Evolutionary conservation across 2,797 vertebrate genomes (phyloP).

Genomic region (Acomys russatus): DNA sequence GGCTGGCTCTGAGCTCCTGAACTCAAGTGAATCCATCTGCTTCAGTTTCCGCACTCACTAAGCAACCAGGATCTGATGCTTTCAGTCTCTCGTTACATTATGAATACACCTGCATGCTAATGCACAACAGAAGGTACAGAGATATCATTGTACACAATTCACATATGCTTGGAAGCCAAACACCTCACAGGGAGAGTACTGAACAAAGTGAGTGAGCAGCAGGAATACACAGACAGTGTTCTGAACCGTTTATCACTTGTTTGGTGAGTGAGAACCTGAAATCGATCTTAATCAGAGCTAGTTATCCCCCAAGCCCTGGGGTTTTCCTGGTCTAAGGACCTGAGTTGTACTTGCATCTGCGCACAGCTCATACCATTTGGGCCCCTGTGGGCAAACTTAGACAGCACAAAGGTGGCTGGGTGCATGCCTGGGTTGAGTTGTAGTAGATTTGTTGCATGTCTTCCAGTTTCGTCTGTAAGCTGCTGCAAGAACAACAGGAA

Average conservation of each 20-base stretch:
- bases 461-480: background rate
- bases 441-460: background rate
- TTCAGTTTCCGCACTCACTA: background rate
- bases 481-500: background rate
- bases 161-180: background rate
- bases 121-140: background rate
- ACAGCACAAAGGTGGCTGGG: background rate
- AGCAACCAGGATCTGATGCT: background rate
- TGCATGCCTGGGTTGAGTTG: background rate
- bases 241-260: background rate
- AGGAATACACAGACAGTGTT: background rate
- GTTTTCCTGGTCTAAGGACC: background rate
- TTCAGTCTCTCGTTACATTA: background rate
- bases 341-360: background rate
- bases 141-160: background rate
- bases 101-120: background rate
- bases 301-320: too few species aligned
- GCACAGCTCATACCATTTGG: background rate
- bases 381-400: background rate
- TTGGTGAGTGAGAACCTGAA: background rate
- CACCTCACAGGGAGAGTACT: background rate
- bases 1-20: background rate
- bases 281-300: background rate
- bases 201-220: background rate
- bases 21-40: background rate